Evolutionary conservation across 1,140 invertebrate genomes (phyloP).

Genomic region (Bombus waltoni): DNA sequence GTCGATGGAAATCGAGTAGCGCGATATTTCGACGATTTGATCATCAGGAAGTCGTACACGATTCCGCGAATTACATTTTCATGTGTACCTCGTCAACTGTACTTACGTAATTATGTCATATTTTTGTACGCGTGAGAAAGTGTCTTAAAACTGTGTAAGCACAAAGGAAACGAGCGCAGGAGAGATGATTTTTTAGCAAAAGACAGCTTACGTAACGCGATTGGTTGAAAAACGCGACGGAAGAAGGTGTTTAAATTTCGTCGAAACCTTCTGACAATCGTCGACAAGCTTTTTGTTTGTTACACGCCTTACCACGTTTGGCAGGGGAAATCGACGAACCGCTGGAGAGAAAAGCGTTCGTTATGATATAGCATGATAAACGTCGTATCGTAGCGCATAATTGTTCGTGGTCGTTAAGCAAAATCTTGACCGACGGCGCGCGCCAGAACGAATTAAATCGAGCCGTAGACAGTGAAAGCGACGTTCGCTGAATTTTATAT

Average conservation of each 20-base stretch:
- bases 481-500: neutral
- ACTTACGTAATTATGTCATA: too few species aligned
- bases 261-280: neutral
- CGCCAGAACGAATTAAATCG: too few species aligned
- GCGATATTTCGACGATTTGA: neutral
- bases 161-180: neutral
- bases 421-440: neutral
- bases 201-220: neutral
- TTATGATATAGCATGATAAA: neutral
- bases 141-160: neutral
- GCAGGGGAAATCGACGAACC: neutral
- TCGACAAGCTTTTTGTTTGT: accelerated
- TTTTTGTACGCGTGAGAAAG: too few species aligned
- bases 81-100: too few species aligned
- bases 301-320: neutral
- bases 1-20: neutral
- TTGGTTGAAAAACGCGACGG: neutral
- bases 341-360: neutral
- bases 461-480: conserved; percentile 5
- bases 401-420: neutral
- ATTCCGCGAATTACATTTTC: neutral
- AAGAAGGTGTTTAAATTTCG: neutral
- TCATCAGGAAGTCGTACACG: too few species aligned
- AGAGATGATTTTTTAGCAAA: neutral
- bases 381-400: neutral